A percentile compares a stretch with the other conserved stretches of the same genome.
phyloP scores from a whole-genome alignment of 2,888 invertebrate species.

The Philaethria dido region DNA sequence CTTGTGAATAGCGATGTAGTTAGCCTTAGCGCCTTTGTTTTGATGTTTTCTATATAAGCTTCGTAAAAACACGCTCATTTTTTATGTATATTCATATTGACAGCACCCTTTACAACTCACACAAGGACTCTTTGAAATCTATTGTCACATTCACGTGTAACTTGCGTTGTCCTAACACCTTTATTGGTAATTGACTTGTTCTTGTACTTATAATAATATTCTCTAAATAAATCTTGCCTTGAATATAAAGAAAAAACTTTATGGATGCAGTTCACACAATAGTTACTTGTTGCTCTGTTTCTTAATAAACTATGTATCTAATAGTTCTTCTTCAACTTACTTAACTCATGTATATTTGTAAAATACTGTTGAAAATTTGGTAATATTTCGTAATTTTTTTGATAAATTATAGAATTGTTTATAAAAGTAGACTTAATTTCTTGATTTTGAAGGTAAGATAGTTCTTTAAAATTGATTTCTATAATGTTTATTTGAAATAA shows the following conservation, averaged over 20 bases:
- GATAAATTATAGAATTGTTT: constrained; percentile 11
- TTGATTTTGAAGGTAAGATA: constrained; percentile 6
- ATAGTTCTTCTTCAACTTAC: constrained; percentile 10
- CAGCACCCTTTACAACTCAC: constrained; percentile 49
- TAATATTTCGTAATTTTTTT: constrained; percentile 11
- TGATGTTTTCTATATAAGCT: constrained; percentile 51
- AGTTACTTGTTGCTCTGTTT: constrained; percentile 23
- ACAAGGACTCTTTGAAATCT: constrained; percentile 37
- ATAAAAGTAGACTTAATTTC: constrained; percentile 7
- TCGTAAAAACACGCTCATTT: constrained; percentile 44
- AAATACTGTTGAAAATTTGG: constrained; percentile 7
- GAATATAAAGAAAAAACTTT: constrained; percentile 9
- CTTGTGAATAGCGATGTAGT: constrained; percentile 68
- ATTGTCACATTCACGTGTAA: constrained; percentile 35
- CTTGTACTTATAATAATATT: constrained; percentile 13
- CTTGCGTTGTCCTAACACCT: constrained; percentile 35
- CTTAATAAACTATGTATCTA: constrained; percentile 18
- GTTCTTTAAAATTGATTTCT: background rate
- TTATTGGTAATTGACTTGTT: constrained; percentile 21
- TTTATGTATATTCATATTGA: constrained; percentile 29
- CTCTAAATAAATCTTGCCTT: constrained; percentile 18
- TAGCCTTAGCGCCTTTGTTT: constrained; percentile 58
- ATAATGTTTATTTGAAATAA: background rate
- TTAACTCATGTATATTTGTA: background rate
- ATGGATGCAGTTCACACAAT: constrained; percentile 26